These are phyloP conservation scores for Alligator mississippiensis DNA, from an alignment of 2,113 vertebrate species.

Conservation along the genomic window DNA sequence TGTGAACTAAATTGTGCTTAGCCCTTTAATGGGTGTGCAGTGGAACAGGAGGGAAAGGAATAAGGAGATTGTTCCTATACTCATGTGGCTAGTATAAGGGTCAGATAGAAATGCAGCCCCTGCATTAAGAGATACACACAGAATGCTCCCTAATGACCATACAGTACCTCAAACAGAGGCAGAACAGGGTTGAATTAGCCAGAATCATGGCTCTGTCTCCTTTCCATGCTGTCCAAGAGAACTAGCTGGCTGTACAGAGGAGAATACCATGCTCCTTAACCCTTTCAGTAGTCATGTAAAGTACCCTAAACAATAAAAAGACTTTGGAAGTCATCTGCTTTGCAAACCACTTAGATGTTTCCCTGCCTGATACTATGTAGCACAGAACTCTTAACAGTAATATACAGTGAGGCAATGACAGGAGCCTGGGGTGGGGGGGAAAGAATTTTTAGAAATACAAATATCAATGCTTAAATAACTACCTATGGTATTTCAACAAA, in stretches of 20 bases:
- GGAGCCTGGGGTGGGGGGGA: neutral
- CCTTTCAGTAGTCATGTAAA: neutral
- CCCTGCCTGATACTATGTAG: neutral
- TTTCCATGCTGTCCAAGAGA: slow-evolving; percentile 13
- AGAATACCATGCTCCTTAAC: neutral
- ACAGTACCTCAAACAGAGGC: neutral
- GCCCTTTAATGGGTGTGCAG: neutral
- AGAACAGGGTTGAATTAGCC: neutral
- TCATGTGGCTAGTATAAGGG: neutral
- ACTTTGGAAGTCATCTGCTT: neutral
- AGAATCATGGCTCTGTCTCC: neutral
- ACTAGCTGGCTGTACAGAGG: neutral
- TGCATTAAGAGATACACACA: fast-evolving
- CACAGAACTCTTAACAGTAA: slow-evolving; percentile 9
- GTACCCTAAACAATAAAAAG: slow-evolving; percentile 18
- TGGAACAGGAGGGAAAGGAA: neutral
- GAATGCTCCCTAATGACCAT: neutral
- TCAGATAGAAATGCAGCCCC: neutral
- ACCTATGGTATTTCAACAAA: neutral
- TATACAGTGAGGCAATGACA: neutral
- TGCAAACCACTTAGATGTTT: neutral
- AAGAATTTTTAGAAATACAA: neutral
- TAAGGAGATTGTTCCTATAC: neutral
- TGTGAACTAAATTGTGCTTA: neutral
- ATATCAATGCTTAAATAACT: neutral